Conservation (phyloP, 1,140 invertebrate genomes). For the Apolygus lucorum region DNA sequence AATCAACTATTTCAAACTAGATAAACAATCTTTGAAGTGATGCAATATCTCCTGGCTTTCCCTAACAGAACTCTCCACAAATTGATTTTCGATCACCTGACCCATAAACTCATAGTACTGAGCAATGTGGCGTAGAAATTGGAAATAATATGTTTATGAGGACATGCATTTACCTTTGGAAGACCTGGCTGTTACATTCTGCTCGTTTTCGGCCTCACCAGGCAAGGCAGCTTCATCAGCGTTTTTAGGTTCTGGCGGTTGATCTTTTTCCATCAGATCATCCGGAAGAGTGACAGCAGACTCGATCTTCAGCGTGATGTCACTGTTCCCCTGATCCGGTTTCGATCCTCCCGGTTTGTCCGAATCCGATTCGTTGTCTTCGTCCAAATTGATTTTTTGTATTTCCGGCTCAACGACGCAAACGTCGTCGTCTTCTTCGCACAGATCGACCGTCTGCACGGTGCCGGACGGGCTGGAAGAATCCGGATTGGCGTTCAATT, state of each 20-base stretch:
- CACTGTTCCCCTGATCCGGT: neutral
- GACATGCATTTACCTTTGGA: neutral
- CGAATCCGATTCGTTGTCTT: neutral
- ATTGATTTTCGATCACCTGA: too few species aligned
- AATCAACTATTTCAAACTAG: neutral
- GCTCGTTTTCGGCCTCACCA: too few species aligned
- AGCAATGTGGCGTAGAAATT: neutral
- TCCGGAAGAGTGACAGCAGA: neutral
- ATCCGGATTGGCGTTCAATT: neutral
- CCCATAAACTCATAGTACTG: too few species aligned
- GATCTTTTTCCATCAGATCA: neutral
- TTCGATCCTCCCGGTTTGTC: neutral
- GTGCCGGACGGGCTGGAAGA: neutral
- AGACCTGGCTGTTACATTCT: neutral
- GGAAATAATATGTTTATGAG: neutral
- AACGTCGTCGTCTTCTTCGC: conserved; percentile 3
- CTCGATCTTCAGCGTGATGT: neutral
- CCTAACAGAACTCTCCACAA: neutral
- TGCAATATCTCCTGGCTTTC: neutral
- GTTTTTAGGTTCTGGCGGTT: too few species aligned
- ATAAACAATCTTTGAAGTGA: neutral
- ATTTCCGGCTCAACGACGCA: neutral
- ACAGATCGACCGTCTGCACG: neutral
- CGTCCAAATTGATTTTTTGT: neutral
- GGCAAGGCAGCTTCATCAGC: too few species aligned